Conservation (phyloP, 2,797 vertebrate species). For the Anguilla marmorata region DNA sequence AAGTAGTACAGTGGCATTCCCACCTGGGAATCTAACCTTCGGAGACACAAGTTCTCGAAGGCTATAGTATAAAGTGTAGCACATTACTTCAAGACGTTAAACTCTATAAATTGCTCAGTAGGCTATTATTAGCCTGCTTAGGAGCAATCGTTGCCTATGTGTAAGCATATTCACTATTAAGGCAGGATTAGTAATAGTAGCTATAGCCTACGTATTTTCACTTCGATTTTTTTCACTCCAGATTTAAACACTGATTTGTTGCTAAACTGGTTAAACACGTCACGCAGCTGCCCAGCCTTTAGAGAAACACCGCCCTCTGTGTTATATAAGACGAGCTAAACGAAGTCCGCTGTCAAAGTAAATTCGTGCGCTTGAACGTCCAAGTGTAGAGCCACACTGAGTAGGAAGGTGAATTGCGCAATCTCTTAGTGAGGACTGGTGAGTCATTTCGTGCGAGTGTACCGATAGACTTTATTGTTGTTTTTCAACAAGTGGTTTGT, state of each 20-base stretch:
- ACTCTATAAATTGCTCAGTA: too few species aligned
- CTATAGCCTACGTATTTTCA: neutral
- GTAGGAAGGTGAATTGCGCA: conserved; percentile 3
- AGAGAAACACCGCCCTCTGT: conserved; percentile 33
- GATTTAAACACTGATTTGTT: conserved; percentile 30
- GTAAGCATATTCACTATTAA: neutral
- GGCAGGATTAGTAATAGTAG: neutral
- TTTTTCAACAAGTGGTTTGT: neutral
- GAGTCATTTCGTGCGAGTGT: conserved; percentile 4
- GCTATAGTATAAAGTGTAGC: too few species aligned
- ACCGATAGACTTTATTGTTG: conserved; percentile 12
- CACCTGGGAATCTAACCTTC: too few species aligned
- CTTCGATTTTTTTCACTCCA: neutral
- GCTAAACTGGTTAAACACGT: conserved; percentile 45
- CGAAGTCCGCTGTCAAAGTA: conserved; percentile 20
- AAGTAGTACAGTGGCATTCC: too few species aligned
- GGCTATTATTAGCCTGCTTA: too few species aligned
- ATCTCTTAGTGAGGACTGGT: neutral
- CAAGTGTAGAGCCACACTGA: neutral
- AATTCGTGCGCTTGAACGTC: conserved; percentile 9
- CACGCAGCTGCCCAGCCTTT: conserved; percentile 41
- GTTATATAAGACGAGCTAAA: conserved; percentile 36
- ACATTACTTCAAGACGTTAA: too few species aligned
- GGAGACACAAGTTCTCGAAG: too few species aligned
- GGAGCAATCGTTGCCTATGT: neutral